Evolutionary conservation across 2,888 invertebrate species (phyloP), one percentile per base, ranked within the genome.

Genomic region (Pseudoips prasinana): DNA sequence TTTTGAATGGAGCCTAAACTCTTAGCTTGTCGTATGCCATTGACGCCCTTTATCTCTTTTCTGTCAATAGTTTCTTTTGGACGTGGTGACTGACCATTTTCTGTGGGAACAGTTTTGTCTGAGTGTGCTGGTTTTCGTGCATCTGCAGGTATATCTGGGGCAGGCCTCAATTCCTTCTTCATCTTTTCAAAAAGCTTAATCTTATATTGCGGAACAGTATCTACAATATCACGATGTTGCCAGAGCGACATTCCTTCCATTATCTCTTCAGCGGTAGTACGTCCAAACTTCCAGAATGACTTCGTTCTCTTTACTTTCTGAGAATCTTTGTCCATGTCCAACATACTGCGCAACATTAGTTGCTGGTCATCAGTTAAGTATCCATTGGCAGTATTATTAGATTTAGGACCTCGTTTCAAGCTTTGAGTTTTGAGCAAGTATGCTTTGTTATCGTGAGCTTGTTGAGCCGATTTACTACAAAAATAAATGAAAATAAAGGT

Each of bases 171-270:
- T 49, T 86, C 87, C 40, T 88, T 86, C 37, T 83, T 84, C 49
- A 86, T 63, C 62, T 81, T 86, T 36, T 81, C 78, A 58, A 85
- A 84, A n/a, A 87, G 63, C 38, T 80, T 86, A 44, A 88, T 88
- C 47, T 87, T 86, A 42, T 87, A 90, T 47, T 90, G 90, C 8
- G 88, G 86, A 22, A 90, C 90, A 7, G 94, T 92, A 55, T 94
- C 95, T 0, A 96, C 95, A 41, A 96, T 89, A 54, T 96, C 95
- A 19, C 95, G 90, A 68, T 96, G 96, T 64, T 94, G 93, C 96
- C 96, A 96, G 32, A 96, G 85, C 0, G 95, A 92, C 95, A 96
- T 96, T 0, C 96, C 96, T 61, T 95, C 95, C 59, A 96, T 86
- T 29, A 95, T 94, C 42, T 95, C 95, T 55, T 91, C 91, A 33